Evolutionary conservation across 2,113 vertebrate species (phyloP), one percentile per base, ranked within the genome.

Genomic region (Hippocampus barbouri): DNA sequence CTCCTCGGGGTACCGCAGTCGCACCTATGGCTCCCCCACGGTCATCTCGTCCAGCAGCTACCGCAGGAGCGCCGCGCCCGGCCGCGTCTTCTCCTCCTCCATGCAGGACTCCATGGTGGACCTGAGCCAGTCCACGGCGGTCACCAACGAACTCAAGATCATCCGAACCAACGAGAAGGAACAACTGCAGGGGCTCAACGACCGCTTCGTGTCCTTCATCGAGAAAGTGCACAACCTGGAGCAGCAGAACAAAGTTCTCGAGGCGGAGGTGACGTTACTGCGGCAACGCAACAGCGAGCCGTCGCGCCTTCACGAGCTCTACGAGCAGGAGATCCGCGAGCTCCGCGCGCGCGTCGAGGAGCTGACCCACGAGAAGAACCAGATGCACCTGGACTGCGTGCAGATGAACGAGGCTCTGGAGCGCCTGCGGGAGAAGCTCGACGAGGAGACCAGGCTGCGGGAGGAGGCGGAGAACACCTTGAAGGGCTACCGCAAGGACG

Each of bases 141-240:
- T 93, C 79, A 92, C 92, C 88, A 94, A 93, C 86, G 93, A 94
- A 87, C 84, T 93, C 65, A 93, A 94, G 79, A 93, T 94, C 84
- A 86, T 92, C 81, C 91, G 93, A 89, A 93, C 92, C 83, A 93
- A 92, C 85, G 92, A 94, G 89, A 94, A 94, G 82, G 93, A 94
- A 85, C 93, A 94, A 83, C 88, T 94, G 78, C 92, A 93, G 79
- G 93, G 92, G 71, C 90, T 94, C 43, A 94, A 94, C 75, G 93
- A 94, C 91, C 93, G 93, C 78, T 94, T 94, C 82, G 93, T 91
- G 74, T 86, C 90, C 81, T 94, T 94, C 89, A 93, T 94, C 27
- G 93, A 94, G 85, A 93, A 93, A 62, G 93, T 94, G 69, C 93
- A 90, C 80, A 86, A 89, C 79, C 84, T 94, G 74, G 93, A 94